A percentile compares a stretch with the other conserved stretches of the same genome.
Conservation (phyloP, 2,113 vertebrate species). For the Erythrocebus patas region DNA sequence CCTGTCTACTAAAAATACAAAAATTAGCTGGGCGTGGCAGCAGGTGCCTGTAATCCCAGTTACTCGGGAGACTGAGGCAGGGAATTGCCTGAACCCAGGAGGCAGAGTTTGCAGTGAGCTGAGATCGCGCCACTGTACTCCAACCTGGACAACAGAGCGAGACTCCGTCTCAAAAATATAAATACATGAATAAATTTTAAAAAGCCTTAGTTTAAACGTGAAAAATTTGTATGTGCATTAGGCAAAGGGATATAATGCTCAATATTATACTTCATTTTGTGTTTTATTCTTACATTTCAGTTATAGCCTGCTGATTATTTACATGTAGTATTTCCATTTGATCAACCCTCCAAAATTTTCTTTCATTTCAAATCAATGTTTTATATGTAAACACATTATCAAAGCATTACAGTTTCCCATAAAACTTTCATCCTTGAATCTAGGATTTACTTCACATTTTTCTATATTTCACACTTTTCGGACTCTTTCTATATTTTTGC, state of each 20-base stretch:
- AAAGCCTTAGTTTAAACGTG: neutral
- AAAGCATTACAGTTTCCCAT: neutral
- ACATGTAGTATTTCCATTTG: neutral
- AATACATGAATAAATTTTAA: no score
- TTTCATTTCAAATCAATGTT: neutral
- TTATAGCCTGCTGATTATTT: neutral
- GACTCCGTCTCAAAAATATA: no score
- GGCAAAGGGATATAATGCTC: neutral
- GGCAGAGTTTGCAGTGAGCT: no score
- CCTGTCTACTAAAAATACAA: no score
- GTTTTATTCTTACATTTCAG: neutral
- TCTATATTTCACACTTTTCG: neutral
- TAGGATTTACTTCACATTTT: neutral
- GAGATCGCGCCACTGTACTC: no score
- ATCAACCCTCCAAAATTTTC: neutral
- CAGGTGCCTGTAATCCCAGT: no score
- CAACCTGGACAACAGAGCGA: no score
- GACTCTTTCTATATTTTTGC: neutral
- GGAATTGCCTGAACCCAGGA: no score
- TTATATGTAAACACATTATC: neutral
- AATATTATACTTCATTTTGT: neutral
- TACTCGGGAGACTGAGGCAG: no score
- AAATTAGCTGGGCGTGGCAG: no score
- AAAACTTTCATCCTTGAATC: neutral
- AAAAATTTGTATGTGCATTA: neutral